Percentiles rank a stretch among this genome's conserved stretches.
Conservation (phyloP, 2,113 vertebrate species). For the Embiotoca jacksoni region DNA sequence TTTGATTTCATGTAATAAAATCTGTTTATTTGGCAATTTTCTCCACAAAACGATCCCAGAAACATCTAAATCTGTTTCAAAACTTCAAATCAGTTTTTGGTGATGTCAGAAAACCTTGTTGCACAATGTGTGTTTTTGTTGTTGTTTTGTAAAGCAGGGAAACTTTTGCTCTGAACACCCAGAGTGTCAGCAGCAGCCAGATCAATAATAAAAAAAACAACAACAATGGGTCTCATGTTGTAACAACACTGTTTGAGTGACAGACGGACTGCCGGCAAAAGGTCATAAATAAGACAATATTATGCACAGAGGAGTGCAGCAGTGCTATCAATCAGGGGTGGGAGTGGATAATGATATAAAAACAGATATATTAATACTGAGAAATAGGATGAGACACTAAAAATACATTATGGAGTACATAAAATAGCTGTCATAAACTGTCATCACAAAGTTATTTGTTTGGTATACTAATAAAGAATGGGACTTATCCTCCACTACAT, state of each 20-base stretch:
- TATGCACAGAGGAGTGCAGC: neutral
- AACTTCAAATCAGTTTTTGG: neutral
- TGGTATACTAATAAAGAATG: neutral
- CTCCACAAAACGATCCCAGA: too few species aligned
- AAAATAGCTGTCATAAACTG: neutral
- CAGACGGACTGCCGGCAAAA: constrained; percentile 4
- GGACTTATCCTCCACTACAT: too few species aligned
- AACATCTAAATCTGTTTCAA: too few species aligned
- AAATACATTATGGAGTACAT: neutral
- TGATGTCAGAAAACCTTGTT: neutral
- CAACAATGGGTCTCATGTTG: constrained; percentile 21
- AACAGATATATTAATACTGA: neutral
- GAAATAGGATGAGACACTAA: neutral
- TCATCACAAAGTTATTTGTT: neutral
- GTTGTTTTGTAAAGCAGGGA: neutral
- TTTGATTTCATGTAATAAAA: too few species aligned
- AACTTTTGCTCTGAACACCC: neutral
- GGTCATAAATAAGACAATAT: neutral
- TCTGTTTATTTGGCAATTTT: too few species aligned
- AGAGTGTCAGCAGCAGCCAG: neutral
- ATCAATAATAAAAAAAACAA: neutral
- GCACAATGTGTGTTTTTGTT: neutral
- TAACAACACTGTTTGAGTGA: constrained; percentile 7
- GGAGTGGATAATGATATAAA: neutral
- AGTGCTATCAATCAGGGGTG: neutral